Conservation (phyloP, 2,888 invertebrate species). For the Sphaerophoria taeniata region DNA sequence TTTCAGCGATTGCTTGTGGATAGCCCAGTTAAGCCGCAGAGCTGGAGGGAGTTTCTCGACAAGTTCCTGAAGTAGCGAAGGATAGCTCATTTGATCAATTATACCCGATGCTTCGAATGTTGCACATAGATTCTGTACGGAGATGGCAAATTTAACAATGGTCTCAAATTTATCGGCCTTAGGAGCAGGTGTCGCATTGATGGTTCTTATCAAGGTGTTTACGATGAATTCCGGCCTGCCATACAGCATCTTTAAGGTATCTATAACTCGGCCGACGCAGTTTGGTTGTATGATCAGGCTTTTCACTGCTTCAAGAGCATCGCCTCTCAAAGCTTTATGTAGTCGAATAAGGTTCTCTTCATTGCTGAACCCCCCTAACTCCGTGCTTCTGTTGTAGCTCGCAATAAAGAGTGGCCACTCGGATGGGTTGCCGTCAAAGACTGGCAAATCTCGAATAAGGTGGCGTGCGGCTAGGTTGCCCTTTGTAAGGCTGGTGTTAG, state of each 20-base stretch:
- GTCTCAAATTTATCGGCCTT: conserved; percentile 11
- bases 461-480: conserved; percentile 21
- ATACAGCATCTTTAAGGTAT: conserved; percentile 13
- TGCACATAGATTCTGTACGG: conserved; percentile 32
- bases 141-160: neutral
- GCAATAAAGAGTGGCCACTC: conserved; percentile 32
- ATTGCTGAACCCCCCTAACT: conserved; percentile 9
- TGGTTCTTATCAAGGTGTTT: neutral
- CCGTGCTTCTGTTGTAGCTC: conserved; percentile 14
- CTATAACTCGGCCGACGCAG: conserved; percentile 16
- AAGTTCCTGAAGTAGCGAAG: conserved; percentile 43
- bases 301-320: conserved; percentile 21
- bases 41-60: conserved; percentile 33
- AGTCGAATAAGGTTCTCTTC: conserved; percentile 5
- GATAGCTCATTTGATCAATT: conserved; percentile 4
- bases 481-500: conserved; percentile 11
- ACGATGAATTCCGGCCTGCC: conserved; percentile 37
- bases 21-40: conserved; percentile 40
- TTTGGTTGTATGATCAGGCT: conserved; percentile 40
- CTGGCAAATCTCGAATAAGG: conserved; percentile 8
- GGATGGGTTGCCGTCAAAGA: conserved; percentile 12
- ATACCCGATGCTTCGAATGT: neutral
- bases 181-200: neutral
- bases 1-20: conserved; percentile 27
- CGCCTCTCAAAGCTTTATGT: conserved; percentile 20